Conservation (phyloP, 2,113 vertebrate species). For the Antechinus flavipes region DNA sequence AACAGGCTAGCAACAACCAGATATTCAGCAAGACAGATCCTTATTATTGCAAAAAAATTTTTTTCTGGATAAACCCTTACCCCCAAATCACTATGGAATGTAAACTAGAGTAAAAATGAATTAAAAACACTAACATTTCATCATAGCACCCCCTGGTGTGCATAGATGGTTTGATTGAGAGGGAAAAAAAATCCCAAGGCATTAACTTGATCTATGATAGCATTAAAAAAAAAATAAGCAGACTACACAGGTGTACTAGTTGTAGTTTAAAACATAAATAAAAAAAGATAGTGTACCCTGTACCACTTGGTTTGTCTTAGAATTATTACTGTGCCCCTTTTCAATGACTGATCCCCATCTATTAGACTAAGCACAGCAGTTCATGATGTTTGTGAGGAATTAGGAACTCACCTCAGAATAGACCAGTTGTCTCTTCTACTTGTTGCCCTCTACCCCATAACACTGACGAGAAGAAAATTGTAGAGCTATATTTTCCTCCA, state of each 20-base stretch:
- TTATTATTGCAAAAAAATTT: neutral
- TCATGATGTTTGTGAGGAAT: constrained; percentile 9
- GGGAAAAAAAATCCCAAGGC: constrained; percentile 22
- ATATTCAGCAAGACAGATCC: neutral
- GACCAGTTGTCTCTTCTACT: neutral
- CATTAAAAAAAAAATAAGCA: neutral
- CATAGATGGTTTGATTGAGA: neutral
- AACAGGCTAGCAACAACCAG: neutral
- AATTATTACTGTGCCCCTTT: constrained; percentile 27
- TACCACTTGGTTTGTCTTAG: neutral
- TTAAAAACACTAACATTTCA: neutral
- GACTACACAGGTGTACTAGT: neutral
- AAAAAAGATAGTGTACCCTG: constrained; percentile 8
- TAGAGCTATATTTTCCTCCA: neutral
- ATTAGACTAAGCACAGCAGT: constrained; percentile 20
- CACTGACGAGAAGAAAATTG: constrained; percentile 21
- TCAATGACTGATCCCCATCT: constrained; percentile 11
- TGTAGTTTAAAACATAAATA: constrained; percentile 14
- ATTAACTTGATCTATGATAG: neutral
- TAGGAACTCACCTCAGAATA: neutral
- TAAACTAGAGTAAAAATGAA: neutral
- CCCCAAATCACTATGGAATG: neutral
- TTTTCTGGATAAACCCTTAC: neutral
- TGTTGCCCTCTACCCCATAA: neutral
- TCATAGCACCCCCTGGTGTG: neutral